Evolutionary conservation across 2,888 invertebrate species (phyloP).

Genomic region (Callimorpha dominula): DNA sequence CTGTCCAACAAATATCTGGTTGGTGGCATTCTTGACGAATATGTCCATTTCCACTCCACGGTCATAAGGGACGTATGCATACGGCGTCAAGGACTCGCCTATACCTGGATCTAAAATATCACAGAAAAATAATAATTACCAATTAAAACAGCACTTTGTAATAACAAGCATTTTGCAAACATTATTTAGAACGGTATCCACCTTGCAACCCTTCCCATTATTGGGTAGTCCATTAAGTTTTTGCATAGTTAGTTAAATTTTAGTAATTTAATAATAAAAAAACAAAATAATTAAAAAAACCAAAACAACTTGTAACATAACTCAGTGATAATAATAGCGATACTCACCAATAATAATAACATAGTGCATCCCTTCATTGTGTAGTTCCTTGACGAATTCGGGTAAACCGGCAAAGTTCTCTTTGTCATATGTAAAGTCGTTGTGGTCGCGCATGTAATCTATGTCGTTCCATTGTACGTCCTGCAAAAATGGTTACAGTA

Average conservation of each 20-base stretch:
- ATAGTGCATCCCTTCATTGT: conserved; percentile 91
- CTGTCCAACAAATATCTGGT: conserved; percentile 90
- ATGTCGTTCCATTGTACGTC: conserved; percentile 95
- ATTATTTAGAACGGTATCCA: no score
- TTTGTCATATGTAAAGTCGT: conserved; percentile 93
- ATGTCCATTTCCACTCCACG: conserved; percentile 90
- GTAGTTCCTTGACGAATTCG: conserved; percentile 89
- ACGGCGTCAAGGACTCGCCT: conserved; percentile 88
- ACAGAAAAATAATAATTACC: neutral
- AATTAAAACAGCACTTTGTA: no score
- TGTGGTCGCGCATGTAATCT: conserved; percentile 92
- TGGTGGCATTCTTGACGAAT: conserved; percentile 90
- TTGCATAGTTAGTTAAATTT: no score
- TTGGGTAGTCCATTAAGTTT: no score
- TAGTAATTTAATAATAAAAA: no score
- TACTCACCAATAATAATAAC: conserved; percentile 88
- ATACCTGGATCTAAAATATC: conserved; percentile 89
- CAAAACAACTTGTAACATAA: neutral
- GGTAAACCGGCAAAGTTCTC: conserved; percentile 88
- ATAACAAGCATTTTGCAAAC: no score
- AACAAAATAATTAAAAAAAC: no score
- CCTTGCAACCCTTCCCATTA: no score
- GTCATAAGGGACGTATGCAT: conserved; percentile 92
- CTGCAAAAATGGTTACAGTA: conserved; percentile 65
- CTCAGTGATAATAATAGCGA: neutral